Base-by-base conservation (phyloP, 2,113 vertebrate species). In the Spea bombifrons region DNA sequence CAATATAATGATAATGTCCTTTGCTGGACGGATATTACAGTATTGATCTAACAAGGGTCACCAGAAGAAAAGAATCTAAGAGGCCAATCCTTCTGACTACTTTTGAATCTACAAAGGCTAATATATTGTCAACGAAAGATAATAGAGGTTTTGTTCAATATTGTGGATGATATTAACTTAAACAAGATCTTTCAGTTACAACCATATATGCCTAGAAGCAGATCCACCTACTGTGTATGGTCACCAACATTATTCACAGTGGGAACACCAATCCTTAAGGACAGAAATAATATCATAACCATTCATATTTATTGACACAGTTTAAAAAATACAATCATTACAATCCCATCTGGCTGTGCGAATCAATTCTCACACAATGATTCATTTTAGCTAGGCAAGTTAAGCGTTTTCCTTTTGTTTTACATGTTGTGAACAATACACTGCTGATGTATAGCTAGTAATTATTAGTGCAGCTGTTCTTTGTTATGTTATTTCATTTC, bases 381-480 rank as follows among this genome's bases (percentile, higher is more conserved):
- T 75, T 65, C 30, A 75, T 75, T 52, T 50, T 66, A 43, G 30
- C 48, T 50, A 12, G 47, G 45, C 47, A 43, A 49, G 12, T 30
- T 30, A 30, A 30, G 30, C 30, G 30, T 30, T 30, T 30, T 49
- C 9, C 15, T 52, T 73, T 73, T 17, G 3, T 66, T 43, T 44
- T 65, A 47, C 61, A 50, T 75, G 47, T 52, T n/a, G 16, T 66
- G 73, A 75, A 75, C 73, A 75, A 75, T 75, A 16, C 5, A 8
- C 59, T 44, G 15, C 44, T 50, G 61, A 66, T 44, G 73, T 7
- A 74, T 47, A 73, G 55, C 13, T 17, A 9, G 43, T 64, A 30
- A 74, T 75, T 65, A 75, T 49, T 59, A 64, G 50, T 66, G 47
- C 48, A 45, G 48, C n/a, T 50, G 67, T 46, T 66, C 61, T 66